Base-by-base conservation (phyloP, 2,797 vertebrate genomes). In the Denticeps clupeoides region DNA sequence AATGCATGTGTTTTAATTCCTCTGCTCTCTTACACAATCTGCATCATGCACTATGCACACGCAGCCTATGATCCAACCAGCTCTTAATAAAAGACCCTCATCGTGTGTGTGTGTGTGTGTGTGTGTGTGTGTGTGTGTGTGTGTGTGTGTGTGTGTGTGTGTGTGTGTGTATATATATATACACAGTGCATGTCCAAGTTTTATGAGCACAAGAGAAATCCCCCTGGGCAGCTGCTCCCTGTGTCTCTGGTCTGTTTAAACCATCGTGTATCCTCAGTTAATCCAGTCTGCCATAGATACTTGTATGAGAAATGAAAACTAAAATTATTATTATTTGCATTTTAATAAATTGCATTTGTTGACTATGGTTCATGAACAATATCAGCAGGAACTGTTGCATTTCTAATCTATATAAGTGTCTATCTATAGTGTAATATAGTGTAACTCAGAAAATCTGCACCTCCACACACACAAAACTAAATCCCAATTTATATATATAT, bases 251-350 rank as follows among this genome's bases (percentile, higher is more conserved):
- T n/a, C n/a, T n/a, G n/a, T n/a, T n/a, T n/a, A n/a, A n/a, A n/a
- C n/a, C n/a, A n/a, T n/a, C n/a, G n/a, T n/a, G n/a, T n/a, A n/a
- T n/a, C 50, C 49, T 59, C 28, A 47, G 45, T 48, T 67, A 70
- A 68, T 72, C 66, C 69, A 72, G 64, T 56, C 60, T 52, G 57
- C 57, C 68, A 63, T 56, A 72, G 62, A 65, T 62, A 79, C 85
- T 85, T 85, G 74, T 83, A 83, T 65, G n/a, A n/a, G n/a, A n/a
- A n/a, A n/a, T n/a, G n/a, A n/a, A n/a, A 78, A 79, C 74, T 74
- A 23, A 23, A 23, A 37, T 37, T 37, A 37, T 37, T 37, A 37
- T 16, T 7, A 10, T 38, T 77, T 73, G 78, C 63, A 67, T 82
- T 83, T 79, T 71, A 75, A 78, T 82, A 63, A 67, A 67, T 53